Evolutionary conservation across 2,888 invertebrate species (phyloP).

Genomic region (Tipula helvola): DNA sequence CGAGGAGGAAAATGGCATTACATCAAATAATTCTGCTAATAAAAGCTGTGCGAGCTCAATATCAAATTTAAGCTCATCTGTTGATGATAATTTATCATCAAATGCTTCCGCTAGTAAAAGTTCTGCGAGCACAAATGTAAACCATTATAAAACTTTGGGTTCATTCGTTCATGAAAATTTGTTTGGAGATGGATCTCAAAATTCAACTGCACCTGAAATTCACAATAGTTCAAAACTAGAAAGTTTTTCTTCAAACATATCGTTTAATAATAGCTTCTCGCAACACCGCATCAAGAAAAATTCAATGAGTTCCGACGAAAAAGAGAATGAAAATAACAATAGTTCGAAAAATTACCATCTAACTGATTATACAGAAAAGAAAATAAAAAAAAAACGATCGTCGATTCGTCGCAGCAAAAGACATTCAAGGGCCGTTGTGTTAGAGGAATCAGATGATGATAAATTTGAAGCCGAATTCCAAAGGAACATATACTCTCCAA

Average conservation of each 20-base stretch:
- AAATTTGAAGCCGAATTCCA: constrained; percentile 24
- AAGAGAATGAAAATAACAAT: not conserved
- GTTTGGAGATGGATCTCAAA: not conserved
- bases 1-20: not conserved
- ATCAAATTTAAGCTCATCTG: not conserved
- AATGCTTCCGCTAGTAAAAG: not conserved
- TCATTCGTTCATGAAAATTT: not conserved
- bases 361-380: not conserved
- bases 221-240: not conserved
- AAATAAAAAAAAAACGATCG: not conserved
- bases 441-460: not conserved
- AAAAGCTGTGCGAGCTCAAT: not conserved
- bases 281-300: not conserved
- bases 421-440: not conserved
- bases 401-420: not conserved
- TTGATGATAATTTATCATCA: not conserved
- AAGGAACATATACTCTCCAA: constrained; percentile 25
- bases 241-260: not conserved
- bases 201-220: not conserved
- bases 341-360: not conserved
- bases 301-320: not conserved
- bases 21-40: not conserved
- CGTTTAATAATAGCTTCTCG: not conserved
- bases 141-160: not conserved
- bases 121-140: not conserved